phyloP scores from a whole-genome alignment of 2,113 vertebrate species.

The Seriola rivoliana region DNA sequence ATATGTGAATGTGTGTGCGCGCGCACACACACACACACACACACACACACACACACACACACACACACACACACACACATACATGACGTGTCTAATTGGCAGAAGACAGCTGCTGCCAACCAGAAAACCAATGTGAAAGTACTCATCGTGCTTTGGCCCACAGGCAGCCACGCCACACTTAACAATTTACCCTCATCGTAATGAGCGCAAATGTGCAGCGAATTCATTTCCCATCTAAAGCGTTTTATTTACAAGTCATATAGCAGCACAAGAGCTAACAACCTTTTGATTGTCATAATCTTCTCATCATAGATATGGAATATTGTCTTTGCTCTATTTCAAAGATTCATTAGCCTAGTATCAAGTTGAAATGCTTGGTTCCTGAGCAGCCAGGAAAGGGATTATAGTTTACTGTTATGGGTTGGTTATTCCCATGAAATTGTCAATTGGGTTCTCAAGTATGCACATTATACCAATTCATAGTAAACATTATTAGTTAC shows the following conservation, averaged over 20 bases:
- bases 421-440: constrained; percentile 22
- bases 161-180: constrained; percentile 76
- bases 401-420: not conserved
- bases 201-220: constrained; percentile 64
- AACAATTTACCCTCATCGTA: constrained; percentile 69
- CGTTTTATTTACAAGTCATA: constrained; percentile 66
- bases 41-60: constrained; percentile 2
- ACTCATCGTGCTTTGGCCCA: constrained; percentile 61
- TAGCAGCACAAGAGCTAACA: constrained; percentile 42
- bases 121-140: constrained; percentile 76
- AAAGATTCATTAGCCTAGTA: constrained; percentile 18
- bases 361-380: constrained; percentile 14
- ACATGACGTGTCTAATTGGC: constrained; percentile 73
- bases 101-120: constrained; percentile 80
- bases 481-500: not conserved
- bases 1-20: not conserved
- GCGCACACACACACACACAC: not conserved
- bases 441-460: constrained; percentile 12
- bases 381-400: not conserved
- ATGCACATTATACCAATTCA: not conserved
- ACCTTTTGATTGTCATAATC: constrained; percentile 44
- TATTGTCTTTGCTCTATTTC: constrained; percentile 19
- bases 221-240: constrained; percentile 66
- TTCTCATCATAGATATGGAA: constrained; percentile 8
- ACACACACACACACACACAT: constrained; percentile 28